Percentiles rank a stretch among this genome's conserved stretches.
Conservation (phyloP, 2,113 vertebrate species). For the Bettongia penicillata region DNA sequence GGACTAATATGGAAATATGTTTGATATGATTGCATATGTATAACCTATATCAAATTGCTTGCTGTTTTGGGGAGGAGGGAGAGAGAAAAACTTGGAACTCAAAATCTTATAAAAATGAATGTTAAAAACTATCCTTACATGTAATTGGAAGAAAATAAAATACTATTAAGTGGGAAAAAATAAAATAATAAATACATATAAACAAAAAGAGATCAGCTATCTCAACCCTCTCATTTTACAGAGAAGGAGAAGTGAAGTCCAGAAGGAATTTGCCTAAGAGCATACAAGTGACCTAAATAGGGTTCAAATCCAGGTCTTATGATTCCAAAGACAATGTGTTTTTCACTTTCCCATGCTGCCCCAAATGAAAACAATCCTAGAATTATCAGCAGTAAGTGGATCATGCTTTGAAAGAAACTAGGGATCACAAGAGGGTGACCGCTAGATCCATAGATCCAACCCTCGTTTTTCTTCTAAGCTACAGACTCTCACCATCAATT, state of each 20-base stretch:
- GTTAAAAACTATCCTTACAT: no score
- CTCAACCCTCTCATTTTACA: background rate
- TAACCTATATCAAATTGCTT: no score
- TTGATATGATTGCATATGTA: no score
- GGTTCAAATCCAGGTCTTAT: background rate
- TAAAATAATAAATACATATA: no score
- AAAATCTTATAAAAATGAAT: no score
- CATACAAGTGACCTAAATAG: background rate
- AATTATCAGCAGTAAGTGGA: background rate
- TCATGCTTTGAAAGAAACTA: background rate
- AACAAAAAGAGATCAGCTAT: background rate
- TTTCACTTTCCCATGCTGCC: background rate
- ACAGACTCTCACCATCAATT: background rate
- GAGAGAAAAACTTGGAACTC: no score
- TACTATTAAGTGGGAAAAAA: no score
- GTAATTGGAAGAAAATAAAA: no score
- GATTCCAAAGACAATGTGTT: background rate
- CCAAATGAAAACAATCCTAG: background rate
- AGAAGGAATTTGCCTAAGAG: background rate
- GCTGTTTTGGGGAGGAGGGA: no score
- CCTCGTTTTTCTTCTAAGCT: background rate
- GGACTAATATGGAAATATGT: no score
- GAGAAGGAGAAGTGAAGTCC: background rate
- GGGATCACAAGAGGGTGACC: background rate
- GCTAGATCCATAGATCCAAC: background rate